Conservation (phyloP, 1,140 invertebrate species). For the Drosophila lowei region DNA sequence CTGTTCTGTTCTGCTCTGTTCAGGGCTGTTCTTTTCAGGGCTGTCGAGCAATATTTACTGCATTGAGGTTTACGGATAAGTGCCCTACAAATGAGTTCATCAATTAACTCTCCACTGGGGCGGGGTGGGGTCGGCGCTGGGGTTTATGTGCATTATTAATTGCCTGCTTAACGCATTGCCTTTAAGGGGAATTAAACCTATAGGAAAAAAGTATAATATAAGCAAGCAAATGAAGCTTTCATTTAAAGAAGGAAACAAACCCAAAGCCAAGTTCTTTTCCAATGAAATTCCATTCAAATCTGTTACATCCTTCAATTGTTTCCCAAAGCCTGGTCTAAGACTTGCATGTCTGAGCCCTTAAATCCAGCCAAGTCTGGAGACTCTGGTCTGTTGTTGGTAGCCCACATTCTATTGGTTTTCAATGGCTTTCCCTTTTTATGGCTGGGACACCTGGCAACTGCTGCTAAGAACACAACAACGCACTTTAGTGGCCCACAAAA, state of each 20-base stretch:
- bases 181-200: constrained; percentile 1
- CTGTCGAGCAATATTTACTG: constrained; percentile 26
- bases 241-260: too few species aligned
- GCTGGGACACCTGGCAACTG: constrained; percentile 14
- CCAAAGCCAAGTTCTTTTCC: too few species aligned
- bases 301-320: too few species aligned
- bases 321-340: too few species aligned
- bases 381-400: constrained; percentile 11
- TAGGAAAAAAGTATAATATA: not conserved
- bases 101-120: constrained; percentile 45
- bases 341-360: not conserved
- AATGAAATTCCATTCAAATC: too few species aligned
- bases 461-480: constrained; percentile 56
- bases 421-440: constrained; percentile 43
- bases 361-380: not conserved
- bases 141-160: constrained; percentile 18
- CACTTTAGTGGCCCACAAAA: constrained; percentile 49
- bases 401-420: constrained; percentile 39
- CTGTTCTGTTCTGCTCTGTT: too few species aligned
- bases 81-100: constrained; percentile 57
- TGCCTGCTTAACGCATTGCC: not conserved
- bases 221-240: not conserved
- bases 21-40: too few species aligned
- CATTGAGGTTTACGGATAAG: constrained; percentile 38
- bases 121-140: not conserved